Percentiles rank a stretch among this genome's conserved stretches.
phyloP scores from a whole-genome alignment of 2,797 vertebrate species.

The Pogonophryne albipinna region DNA sequence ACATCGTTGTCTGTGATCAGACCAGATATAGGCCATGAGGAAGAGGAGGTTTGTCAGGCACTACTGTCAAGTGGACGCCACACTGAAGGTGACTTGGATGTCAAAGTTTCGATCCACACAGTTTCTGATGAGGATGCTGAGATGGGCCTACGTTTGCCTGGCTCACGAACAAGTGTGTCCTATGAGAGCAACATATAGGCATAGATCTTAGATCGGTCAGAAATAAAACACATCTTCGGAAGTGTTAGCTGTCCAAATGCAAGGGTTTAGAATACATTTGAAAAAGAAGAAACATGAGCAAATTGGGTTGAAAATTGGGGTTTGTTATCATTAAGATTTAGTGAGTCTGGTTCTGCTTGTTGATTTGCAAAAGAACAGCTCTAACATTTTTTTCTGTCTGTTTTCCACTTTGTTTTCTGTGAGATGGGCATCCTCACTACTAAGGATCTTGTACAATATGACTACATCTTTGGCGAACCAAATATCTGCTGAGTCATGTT shows the following conservation, averaged over 20 bases:
- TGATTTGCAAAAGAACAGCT: background rate
- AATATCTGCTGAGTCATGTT: background rate
- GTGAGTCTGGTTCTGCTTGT: background rate
- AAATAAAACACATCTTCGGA: background rate
- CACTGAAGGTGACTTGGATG: accelerated
- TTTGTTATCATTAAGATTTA: background rate
- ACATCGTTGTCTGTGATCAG: slow-evolving; percentile 43
- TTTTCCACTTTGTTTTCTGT: background rate
- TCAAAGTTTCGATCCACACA: slow-evolving; percentile 45
- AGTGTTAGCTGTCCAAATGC: background rate
- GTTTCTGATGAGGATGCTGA: background rate
- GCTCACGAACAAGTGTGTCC: background rate
- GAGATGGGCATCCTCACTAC: background rate
- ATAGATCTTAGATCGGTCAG: background rate
- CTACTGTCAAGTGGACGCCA: slow-evolving; percentile 24
- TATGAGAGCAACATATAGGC: slow-evolving; percentile 25
- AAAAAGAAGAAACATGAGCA: background rate
- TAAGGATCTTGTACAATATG: background rate
- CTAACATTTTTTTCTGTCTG: background rate
- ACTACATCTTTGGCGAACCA: no score
- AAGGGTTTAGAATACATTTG: background rate
- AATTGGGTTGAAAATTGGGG: background rate
- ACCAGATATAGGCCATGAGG: slow-evolving; percentile 70
- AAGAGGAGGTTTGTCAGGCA: slow-evolving; percentile 39
- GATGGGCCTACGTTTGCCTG: background rate